Conservation (phyloP, 1,140 invertebrate genomes). For the Contarinia nasturtii region DNA sequence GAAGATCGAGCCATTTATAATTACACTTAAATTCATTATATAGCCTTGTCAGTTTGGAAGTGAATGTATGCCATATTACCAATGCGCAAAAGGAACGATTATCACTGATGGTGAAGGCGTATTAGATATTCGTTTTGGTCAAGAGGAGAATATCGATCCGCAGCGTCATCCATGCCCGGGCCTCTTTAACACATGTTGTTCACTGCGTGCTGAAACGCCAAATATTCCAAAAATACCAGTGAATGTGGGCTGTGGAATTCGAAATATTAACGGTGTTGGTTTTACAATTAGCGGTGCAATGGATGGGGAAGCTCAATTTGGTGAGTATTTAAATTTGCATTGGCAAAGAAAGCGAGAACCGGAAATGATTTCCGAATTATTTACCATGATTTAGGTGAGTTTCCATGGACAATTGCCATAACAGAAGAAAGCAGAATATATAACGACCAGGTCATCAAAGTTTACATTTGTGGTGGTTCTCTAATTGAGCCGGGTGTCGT, state of each 20-base stretch:
- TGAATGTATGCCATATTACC: conserved; percentile 40
- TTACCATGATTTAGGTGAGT: conserved; percentile 46
- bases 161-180: conserved; percentile 28
- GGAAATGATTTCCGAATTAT: no score
- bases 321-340: no score
- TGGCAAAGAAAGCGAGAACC: no score
- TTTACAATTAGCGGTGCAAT: conserved; percentile 40
- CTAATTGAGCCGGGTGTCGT: conserved; percentile 50
- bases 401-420: conserved; percentile 62
- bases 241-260: conserved; percentile 29
- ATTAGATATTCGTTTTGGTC: conserved; percentile 44
- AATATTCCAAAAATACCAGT: conserved; percentile 10
- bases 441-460: conserved; percentile 29
- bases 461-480: conserved; percentile 57
- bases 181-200: conserved; percentile 35
- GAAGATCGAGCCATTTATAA: no score
- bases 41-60: background rate
- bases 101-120: conserved; percentile 46
- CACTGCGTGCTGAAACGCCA: conserved; percentile 6
- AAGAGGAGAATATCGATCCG: conserved; percentile 4
- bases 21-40: no score
- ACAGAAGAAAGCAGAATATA: conserved; percentile 31
- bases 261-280: conserved; percentile 39
- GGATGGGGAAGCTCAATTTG: conserved; percentile 34
- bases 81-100: conserved; percentile 39